A percentile compares a stretch with the other conserved stretches of the same genome.
phyloP scores from a whole-genome alignment of 2,797 vertebrate species.

The Micromesistius poutassou region DNA sequence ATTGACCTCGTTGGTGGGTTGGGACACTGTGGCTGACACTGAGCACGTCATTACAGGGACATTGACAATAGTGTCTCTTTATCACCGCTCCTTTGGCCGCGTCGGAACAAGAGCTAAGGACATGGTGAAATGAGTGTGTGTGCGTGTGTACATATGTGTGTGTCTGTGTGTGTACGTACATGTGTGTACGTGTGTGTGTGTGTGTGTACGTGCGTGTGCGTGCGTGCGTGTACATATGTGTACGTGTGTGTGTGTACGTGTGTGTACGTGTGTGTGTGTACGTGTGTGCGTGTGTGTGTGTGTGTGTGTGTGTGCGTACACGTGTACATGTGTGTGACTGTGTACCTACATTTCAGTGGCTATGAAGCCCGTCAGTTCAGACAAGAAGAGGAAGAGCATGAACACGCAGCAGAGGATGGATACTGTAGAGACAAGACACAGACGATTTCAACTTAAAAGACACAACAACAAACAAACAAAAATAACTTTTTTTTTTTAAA shows the following conservation, averaged over 20 bases:
- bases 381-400: slow-evolving; percentile 98
- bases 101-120: background rate
- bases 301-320: background rate
- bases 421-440: slow-evolving; percentile 80
- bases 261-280: slow-evolving; percentile 47
- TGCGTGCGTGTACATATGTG: too few species aligned
- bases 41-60: slow-evolving; percentile 38
- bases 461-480: too few species aligned
- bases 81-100: background rate
- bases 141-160: background rate
- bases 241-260: background rate
- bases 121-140: background rate
- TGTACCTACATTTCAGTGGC: slow-evolving; percentile 96
- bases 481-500: background rate
- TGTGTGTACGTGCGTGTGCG: too few species aligned
- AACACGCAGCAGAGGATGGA: slow-evolving; percentile 98
- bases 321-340: background rate
- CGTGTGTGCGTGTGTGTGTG: slow-evolving; percentile 36
- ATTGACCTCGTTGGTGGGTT: slow-evolving; percentile 35
- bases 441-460: slow-evolving; percentile 2
- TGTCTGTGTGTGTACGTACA: slow-evolving; percentile 12
- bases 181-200: too few species aligned
- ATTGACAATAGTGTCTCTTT: slow-evolving; percentile 10
- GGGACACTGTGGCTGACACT: slow-evolving; percentile 13
- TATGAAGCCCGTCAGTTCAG: slow-evolving; percentile 97